A percentile compares a stretch with the other conserved stretches of the same genome.
phyloP scores from a whole-genome alignment of 2,888 invertebrate species.

The Tetranychus truncatus region DNA sequence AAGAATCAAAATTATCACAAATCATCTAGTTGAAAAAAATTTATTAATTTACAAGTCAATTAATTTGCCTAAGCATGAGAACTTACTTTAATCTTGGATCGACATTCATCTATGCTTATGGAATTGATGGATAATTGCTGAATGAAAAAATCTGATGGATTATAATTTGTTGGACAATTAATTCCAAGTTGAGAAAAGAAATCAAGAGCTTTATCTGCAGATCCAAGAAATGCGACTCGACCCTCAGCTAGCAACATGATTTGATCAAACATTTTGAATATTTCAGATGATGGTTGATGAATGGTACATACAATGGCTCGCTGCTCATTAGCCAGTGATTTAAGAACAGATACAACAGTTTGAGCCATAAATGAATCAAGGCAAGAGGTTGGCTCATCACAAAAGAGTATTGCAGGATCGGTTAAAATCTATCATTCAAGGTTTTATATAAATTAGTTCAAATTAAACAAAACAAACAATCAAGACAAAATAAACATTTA shows the following conservation, averaged over 20 bases:
- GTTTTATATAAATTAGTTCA: too few species aligned
- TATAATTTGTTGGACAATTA: constrained; percentile 35
- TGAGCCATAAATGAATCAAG: constrained; percentile 92
- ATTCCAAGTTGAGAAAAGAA: constrained; percentile 34
- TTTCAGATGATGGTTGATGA: constrained; percentile 33
- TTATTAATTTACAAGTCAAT: not conserved
- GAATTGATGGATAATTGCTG: constrained; percentile 30
- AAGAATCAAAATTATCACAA: not conserved
- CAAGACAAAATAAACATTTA: not conserved
- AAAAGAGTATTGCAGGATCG: constrained; percentile 61
- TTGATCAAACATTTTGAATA: constrained; percentile 35
- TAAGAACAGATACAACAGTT: constrained; percentile 58
- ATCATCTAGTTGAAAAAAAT: not conserved
- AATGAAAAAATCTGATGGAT: constrained; percentile 38
- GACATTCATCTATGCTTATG: not conserved
- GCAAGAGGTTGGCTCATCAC: constrained; percentile 50
- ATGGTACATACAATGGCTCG: constrained; percentile 40
- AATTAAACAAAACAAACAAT: not conserved
- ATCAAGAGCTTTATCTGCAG: constrained; percentile 32
- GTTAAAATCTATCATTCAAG: constrained; percentile 50
- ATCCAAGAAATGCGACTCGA: constrained; percentile 38
- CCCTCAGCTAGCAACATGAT: constrained; percentile 39
- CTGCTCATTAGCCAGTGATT: constrained; percentile 33
- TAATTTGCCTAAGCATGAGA: too few species aligned
- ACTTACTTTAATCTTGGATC: too few species aligned